Percentiles rank a stretch among this genome's conserved stretches.
Evolutionary conservation across 2,113 vertebrate species (phyloP).

Genomic region (Solenodon paradoxus): DNA sequence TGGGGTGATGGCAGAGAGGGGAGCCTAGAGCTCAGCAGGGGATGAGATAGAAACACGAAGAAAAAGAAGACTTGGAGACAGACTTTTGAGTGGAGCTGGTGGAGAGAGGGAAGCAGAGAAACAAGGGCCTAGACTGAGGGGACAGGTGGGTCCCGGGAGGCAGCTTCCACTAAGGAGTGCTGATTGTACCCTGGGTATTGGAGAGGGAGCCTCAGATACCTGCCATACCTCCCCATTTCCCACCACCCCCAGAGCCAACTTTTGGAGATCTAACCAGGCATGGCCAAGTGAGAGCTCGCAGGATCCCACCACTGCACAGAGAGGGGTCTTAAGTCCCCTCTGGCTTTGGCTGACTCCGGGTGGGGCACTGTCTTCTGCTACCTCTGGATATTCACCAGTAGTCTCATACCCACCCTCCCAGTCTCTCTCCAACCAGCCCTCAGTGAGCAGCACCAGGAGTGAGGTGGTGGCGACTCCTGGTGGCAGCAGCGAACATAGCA

Average conservation of each 20-base stretch:
- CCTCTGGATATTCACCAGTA: neutral
- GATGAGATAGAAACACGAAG: neutral
- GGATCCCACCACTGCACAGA: neutral
- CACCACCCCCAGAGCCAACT: neutral
- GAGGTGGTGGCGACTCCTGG: neutral
- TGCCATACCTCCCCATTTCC: neutral
- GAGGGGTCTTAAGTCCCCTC: neutral
- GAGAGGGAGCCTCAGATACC: neutral
- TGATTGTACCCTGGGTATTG: neutral
- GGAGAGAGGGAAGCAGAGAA: neutral
- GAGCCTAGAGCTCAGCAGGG: no score
- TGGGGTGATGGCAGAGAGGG: neutral
- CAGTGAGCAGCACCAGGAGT: fast-evolving
- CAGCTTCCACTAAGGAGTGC: neutral
- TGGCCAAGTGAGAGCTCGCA: neutral
- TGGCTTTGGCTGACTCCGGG: neutral
- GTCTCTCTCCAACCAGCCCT: fast-evolving
- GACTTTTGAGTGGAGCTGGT: neutral
- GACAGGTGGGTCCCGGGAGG: neutral
- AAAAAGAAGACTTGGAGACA: neutral
- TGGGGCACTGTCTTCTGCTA: neutral
- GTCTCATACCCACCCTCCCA: fast-evolving
- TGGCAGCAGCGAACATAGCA: neutral
- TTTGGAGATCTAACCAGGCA: neutral
- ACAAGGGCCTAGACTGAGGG: neutral